phyloP scores from a whole-genome alignment of 1,140 invertebrate species.

The Platyura marginata region DNA sequence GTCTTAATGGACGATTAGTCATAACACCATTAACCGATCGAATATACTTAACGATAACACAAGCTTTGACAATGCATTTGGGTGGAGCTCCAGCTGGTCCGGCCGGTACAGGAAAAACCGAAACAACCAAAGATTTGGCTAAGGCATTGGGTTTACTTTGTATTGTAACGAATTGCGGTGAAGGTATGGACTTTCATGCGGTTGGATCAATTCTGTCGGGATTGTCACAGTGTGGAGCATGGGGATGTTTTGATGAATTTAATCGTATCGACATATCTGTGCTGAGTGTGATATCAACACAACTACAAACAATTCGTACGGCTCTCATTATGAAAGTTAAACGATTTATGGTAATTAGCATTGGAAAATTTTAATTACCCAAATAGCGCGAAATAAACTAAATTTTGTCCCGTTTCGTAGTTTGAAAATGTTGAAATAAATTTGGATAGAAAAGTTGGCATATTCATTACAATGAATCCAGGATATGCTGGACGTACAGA shows the following conservation, averaged over 20 bases:
- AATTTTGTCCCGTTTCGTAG: slow-evolving; percentile 31
- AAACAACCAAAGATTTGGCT: slow-evolving; percentile 77
- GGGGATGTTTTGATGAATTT: slow-evolving; percentile 86
- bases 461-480: slow-evolving; percentile 90
- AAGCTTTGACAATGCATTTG: slow-evolving; percentile 72
- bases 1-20: slow-evolving; percentile 72
- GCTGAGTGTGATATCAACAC: slow-evolving; percentile 77
- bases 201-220: slow-evolving; percentile 73
- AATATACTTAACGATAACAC: slow-evolving; percentile 81
- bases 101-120: slow-evolving; percentile 72
- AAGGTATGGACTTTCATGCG: slow-evolving; percentile 76
- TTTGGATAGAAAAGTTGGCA: slow-evolving; percentile 66
- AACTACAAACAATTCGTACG: slow-evolving; percentile 72
- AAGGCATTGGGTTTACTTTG: slow-evolving; percentile 73
- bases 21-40: slow-evolving; percentile 82
- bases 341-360: background rate
- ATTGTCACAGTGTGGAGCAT: slow-evolving; percentile 52
- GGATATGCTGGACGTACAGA: slow-evolving; percentile 79
- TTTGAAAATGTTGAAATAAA: slow-evolving; percentile 72
- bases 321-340: slow-evolving; percentile 46
- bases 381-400: too few species aligned
- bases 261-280: slow-evolving; percentile 81
- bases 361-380: slow-evolving; percentile 4
- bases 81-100: slow-evolving; percentile 69
- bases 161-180: slow-evolving; percentile 81